These are phyloP conservation scores for Sylvietta virens DNA, from an alignment of 2,113 vertebrate genomes.

Conservation along the genomic window DNA sequence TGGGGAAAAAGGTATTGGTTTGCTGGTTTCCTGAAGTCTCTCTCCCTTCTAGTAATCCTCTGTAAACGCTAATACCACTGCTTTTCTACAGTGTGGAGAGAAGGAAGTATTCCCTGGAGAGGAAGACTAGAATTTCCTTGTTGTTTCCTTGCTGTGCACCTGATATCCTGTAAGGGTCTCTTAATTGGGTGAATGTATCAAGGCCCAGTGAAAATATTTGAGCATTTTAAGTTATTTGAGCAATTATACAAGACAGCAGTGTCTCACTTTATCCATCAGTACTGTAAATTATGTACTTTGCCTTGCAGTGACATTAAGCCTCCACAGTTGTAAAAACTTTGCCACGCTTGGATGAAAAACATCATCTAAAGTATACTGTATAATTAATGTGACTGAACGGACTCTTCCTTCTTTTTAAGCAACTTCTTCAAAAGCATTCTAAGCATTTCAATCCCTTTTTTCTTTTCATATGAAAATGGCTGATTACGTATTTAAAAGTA, in stretches of 20 bases:
- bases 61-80: not conserved
- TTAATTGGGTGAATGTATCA: not conserved
- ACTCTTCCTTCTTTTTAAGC: not conserved
- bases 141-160: not conserved
- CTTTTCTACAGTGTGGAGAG: not conserved
- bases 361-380: not conserved
- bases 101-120: not conserved
- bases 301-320: conserved; percentile 13
- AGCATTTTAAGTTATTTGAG: not conserved
- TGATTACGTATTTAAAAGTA: conserved; percentile 18
- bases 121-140: not conserved
- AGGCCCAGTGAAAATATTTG: not conserved
- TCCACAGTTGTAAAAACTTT: conserved; percentile 28
- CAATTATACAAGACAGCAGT: not conserved
- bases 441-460: not conserved
- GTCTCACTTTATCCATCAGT: not conserved
- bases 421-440: conserved; percentile 36
- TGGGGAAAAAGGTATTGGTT: not conserved
- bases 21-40: not conserved
- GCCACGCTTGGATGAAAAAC: not conserved
- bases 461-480: not conserved
- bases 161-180: not conserved
- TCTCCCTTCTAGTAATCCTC: not conserved
- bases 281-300: not conserved
- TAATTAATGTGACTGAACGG: conserved; percentile 37